Conservation (phyloP, 2,797 vertebrate genomes). For the Diplodus sargus region DNA sequence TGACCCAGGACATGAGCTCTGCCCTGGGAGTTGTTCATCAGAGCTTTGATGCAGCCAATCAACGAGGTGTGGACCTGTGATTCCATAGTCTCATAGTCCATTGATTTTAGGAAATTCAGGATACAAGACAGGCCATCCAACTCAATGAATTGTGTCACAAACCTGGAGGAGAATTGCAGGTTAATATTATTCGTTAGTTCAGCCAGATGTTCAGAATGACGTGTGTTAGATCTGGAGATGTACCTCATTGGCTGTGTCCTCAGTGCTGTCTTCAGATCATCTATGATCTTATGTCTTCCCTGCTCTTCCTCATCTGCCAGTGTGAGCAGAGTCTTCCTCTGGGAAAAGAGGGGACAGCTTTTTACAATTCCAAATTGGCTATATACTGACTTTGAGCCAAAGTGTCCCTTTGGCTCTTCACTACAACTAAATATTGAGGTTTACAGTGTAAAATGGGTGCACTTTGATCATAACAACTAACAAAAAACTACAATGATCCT, state of each 20-base stretch:
- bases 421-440: background rate
- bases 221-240: background rate
- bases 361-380: background rate
- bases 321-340: slow-evolving; percentile 92
- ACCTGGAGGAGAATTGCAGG: slow-evolving; percentile 79
- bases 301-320: slow-evolving; percentile 92
- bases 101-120: slow-evolving; percentile 94
- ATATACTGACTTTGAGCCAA: background rate
- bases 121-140: slow-evolving; percentile 94
- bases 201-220: background rate
- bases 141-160: slow-evolving; percentile 96
- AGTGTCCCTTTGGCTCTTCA: background rate
- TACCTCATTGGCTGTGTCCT: slow-evolving; percentile 96
- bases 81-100: slow-evolving; percentile 95
- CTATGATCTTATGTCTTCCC: slow-evolving; percentile 90
- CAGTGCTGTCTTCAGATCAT: slow-evolving; percentile 95
- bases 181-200: background rate
- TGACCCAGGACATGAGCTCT: slow-evolving; percentile 94
- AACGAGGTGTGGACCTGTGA: slow-evolving; percentile 96
- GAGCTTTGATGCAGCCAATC: slow-evolving; percentile 96
- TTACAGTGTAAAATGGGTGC: background rate
- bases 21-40: slow-evolving; percentile 98
- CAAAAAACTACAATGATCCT: background rate
- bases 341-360: background rate
- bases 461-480: background rate